Percentiles rank a stretch among this genome's conserved stretches.
phyloP scores from a whole-genome alignment of 2,113 vertebrate species.

The Istiophorus platypterus region DNA sequence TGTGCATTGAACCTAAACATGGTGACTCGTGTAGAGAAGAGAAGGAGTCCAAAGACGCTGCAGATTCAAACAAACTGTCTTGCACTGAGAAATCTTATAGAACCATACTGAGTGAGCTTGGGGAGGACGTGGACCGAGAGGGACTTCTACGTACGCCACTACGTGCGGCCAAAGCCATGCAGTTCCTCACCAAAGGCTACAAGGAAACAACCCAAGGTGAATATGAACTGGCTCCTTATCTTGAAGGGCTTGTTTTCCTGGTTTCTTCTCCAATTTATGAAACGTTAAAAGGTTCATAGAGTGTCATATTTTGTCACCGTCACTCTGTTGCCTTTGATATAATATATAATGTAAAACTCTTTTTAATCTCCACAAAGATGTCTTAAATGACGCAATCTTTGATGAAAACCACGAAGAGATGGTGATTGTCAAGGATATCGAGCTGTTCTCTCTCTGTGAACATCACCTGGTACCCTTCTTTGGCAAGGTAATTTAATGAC shows the following conservation, averaged over 20 bases:
- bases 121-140: slow-evolving; percentile 74
- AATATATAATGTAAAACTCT: neutral
- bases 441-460: slow-evolving; percentile 78
- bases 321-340: neutral
- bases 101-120: slow-evolving; percentile 74
- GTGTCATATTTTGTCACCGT: neutral
- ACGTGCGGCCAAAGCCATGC: slow-evolving; percentile 82
- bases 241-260: neutral
- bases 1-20: neutral
- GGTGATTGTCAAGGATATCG: slow-evolving; percentile 79
- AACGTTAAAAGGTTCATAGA: neutral
- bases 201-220: slow-evolving; percentile 73
- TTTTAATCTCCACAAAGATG: slow-evolving; percentile 53
- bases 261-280: neutral
- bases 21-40: neutral
- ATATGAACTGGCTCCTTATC: neutral
- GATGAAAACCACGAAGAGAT: slow-evolving; percentile 80
- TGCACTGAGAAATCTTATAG: slow-evolving; percentile 69
- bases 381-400: slow-evolving; percentile 79
- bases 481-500: slow-evolving; percentile 66
- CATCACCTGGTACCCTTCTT: slow-evolving; percentile 81
- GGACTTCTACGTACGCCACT: slow-evolving; percentile 78
- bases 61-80: slow-evolving; percentile 10
- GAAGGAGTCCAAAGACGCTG: neutral
- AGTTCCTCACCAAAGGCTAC: slow-evolving; percentile 83